These are phyloP conservation scores for Diorhabda carinulata DNA, from an alignment of 1,140 invertebrate species.

Conservation along the genomic window DNA sequence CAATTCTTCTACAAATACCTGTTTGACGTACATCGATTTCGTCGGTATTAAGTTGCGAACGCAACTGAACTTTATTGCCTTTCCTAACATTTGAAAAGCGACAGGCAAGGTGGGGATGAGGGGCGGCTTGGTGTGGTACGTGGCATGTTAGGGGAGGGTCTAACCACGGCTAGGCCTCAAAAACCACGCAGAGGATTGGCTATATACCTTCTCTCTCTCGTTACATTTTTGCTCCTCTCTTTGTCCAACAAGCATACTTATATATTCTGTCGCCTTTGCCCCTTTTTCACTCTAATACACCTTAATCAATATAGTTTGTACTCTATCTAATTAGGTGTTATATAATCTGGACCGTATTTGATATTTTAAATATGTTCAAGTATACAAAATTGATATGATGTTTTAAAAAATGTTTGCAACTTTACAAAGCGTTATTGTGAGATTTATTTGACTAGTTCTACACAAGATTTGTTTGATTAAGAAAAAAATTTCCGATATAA, in stretches of 20 bases:
- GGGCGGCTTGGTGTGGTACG: slow-evolving; percentile 43
- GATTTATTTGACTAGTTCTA: too few species aligned
- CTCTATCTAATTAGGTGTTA: slow-evolving; percentile 25
- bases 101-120: slow-evolving; percentile 38
- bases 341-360: slow-evolving; percentile 26
- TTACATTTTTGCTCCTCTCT: slow-evolving; percentile 27
- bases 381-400: too few species aligned
- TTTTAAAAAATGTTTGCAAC: too few species aligned
- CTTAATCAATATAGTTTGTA: slow-evolving; percentile 22
- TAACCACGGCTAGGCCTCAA: slow-evolving; percentile 48
- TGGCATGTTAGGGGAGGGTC: slow-evolving; percentile 47
- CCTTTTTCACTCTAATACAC: slow-evolving; percentile 26
- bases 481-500: too few species aligned
- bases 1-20: too few species aligned
- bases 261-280: slow-evolving; percentile 29
- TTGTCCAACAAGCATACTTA: slow-evolving; percentile 21
- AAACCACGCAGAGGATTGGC: slow-evolving; percentile 50
- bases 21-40: neutral
- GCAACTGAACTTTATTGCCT: slow-evolving; percentile 20
- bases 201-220: slow-evolving; percentile 40
- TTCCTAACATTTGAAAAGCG: slow-evolving; percentile 37
- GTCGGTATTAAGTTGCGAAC: neutral
- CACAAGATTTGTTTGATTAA: too few species aligned
- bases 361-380: neutral
- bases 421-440: too few species aligned